These are phyloP conservation scores for Therioaphis trifolii DNA, from an alignment of 2,888 invertebrate genomes.

Conservation along the genomic window DNA sequence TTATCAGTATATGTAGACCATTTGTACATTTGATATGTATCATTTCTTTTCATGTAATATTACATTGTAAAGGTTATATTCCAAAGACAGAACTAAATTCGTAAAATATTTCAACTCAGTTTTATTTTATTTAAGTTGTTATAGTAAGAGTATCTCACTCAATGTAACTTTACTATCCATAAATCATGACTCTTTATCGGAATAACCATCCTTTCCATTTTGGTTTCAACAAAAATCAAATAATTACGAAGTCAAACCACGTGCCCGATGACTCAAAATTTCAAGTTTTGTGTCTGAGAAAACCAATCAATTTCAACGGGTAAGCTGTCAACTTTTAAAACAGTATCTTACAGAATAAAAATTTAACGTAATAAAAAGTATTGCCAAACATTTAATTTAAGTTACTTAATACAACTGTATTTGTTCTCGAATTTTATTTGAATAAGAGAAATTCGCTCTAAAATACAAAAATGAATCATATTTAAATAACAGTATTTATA, in stretches of 20 bases:
- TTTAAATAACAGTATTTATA: no score
- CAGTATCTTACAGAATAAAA: no score
- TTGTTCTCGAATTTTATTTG: no score
- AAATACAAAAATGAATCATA: no score
- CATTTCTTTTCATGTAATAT: no score
- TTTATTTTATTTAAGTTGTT: background rate
- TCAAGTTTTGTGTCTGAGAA: slow-evolving; percentile 13
- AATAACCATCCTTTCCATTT: background rate
- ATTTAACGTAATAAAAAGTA: background rate
- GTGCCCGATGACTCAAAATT: background rate
- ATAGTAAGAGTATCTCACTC: background rate
- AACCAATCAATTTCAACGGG: background rate
- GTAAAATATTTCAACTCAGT: background rate
- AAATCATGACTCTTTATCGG: background rate
- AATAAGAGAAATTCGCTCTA: no score
- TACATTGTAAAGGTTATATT: no score
- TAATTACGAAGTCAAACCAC: background rate
- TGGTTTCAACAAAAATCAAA: background rate
- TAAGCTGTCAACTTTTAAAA: background rate
- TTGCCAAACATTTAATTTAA: background rate
- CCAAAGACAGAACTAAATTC: no score
- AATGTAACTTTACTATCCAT: background rate
- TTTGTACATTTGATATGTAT: no score
- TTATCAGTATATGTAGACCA: no score
- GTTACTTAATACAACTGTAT: no score